phyloP scores from a whole-genome alignment of 2,888 invertebrate species.

The Spicauda simplicius region DNA sequence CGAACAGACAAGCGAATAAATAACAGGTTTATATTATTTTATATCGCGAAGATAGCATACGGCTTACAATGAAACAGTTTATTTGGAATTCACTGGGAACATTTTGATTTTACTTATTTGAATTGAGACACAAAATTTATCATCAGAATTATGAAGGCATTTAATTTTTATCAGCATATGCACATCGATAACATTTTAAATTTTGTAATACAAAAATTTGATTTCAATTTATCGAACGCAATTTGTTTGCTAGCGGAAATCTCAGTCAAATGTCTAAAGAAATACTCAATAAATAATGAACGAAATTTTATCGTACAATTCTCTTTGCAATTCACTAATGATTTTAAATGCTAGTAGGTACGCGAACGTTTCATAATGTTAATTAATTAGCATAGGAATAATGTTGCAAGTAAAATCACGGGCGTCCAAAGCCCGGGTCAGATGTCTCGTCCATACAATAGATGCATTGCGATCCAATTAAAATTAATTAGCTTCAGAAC shows the following conservation, averaged over 20 bases:
- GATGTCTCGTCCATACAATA: constrained; percentile 57
- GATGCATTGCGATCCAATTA: constrained; percentile 71
- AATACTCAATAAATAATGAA: constrained; percentile 1
- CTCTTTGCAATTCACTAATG: constrained; percentile 20
- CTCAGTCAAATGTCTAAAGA: not conserved
- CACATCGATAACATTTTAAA: not conserved
- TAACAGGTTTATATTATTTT: no score
- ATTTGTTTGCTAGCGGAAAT: not conserved
- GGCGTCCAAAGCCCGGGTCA: constrained; percentile 62
- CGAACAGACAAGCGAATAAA: no score
- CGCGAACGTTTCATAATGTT: constrained; percentile 28
- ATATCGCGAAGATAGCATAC: no score
- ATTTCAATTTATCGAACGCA: not conserved
- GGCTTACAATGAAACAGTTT: no score
- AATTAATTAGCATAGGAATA: constrained; percentile 37
- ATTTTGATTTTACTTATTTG: no score
- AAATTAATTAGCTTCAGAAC: constrained; percentile 81
- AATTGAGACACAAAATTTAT: no score
- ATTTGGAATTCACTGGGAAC: no score
- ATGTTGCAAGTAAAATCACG: constrained; percentile 45
- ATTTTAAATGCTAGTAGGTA: constrained; percentile 20
- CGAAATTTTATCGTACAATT: constrained; percentile 10
- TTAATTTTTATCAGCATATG: not conserved
- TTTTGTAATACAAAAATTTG: not conserved
- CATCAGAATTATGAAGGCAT: no score